These are phyloP conservation scores for Adelosebastes latens DNA, from an alignment of 2,797 vertebrate genomes.

Conservation along the genomic window DNA sequence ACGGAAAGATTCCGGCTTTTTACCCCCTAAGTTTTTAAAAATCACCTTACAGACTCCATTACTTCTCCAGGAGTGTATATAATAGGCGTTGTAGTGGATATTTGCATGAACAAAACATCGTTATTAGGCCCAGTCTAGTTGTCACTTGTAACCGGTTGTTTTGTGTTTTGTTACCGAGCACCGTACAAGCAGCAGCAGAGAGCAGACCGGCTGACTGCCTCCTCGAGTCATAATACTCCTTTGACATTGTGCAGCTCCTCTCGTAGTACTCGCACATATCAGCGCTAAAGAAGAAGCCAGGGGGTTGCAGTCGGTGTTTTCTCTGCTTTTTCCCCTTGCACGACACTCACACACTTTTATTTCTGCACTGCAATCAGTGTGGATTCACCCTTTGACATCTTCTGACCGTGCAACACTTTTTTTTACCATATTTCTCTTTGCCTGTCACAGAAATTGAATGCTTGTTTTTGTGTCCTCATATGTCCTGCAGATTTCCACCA, in stretches of 20 bases:
- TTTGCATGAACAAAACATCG: slow-evolving; percentile 38
- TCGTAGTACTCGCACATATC: slow-evolving; percentile 73
- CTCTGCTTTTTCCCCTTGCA: slow-evolving; percentile 44
- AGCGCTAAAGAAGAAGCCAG: slow-evolving; percentile 43
- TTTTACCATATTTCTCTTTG: background rate
- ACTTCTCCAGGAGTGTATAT: background rate
- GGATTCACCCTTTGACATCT: slow-evolving; percentile 51
- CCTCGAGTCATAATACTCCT: slow-evolving; percentile 69
- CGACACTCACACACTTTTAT: slow-evolving; percentile 60
- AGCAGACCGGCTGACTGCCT: slow-evolving; percentile 59
- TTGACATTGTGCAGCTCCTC: slow-evolving; percentile 79
- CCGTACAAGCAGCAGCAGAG: slow-evolving; percentile 23
- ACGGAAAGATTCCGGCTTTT: slow-evolving; percentile 3
- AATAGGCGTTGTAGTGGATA: slow-evolving; percentile 18
- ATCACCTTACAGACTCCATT: slow-evolving; percentile 13
- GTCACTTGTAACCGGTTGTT: slow-evolving; percentile 66
- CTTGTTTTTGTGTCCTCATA: slow-evolving; percentile 19
- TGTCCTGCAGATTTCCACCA: slow-evolving; percentile 25
- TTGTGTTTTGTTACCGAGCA: slow-evolving; percentile 64
- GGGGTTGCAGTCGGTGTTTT: slow-evolving; percentile 57
- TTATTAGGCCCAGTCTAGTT: slow-evolving; percentile 26
- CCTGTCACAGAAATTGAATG: background rate
- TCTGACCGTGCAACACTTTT: slow-evolving; percentile 45
- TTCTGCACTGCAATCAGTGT: slow-evolving; percentile 50
- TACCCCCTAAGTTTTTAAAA: slow-evolving; percentile 22